phyloP scores from a whole-genome alignment of 2,797 vertebrate genomes.

The Lacerta bilineata region DNA sequence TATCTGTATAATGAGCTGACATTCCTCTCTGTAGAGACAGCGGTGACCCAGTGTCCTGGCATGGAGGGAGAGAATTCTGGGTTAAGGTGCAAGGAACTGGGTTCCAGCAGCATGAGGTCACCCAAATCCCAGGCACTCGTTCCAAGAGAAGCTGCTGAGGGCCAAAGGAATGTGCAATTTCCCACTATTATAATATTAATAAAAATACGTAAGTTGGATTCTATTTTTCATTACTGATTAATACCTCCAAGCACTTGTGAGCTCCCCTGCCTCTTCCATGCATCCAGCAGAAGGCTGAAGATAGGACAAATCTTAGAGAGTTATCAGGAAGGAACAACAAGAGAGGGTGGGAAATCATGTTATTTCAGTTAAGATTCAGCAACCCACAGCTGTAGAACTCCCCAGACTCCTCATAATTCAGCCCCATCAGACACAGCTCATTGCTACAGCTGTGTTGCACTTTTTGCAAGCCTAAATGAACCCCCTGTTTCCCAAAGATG shows the following conservation, averaged over 20 bases:
- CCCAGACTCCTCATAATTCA: not conserved
- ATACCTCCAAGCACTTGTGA: not conserved
- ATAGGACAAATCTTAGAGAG: not conserved
- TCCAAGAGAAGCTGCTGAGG: not conserved
- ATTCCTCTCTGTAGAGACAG: not conserved
- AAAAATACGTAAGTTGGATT: not conserved
- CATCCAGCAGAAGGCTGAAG: not conserved
- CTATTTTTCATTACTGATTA: not conserved
- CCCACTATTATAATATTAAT: not conserved
- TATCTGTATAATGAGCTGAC: not conserved
- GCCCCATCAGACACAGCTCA: not conserved
- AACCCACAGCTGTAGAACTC: not conserved
- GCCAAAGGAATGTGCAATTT: conserved; percentile 2
- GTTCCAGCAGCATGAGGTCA: not conserved
- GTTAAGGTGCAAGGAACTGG: not conserved
- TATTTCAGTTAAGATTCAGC: not conserved
- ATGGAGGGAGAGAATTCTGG: conserved; percentile 4
- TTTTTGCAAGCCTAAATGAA: not conserved
- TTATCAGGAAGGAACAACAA: not conserved
- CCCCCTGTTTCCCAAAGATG: not conserved
- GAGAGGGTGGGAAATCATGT: not conserved
- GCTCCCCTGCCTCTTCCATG: not conserved
- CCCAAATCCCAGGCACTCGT: not conserved
- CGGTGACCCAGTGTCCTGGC: not conserved
- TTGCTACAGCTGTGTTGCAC: conserved; percentile 7